Base-by-base conservation (phyloP, 2,113 vertebrate genomes). In the Bujurquina vittata region DNA sequence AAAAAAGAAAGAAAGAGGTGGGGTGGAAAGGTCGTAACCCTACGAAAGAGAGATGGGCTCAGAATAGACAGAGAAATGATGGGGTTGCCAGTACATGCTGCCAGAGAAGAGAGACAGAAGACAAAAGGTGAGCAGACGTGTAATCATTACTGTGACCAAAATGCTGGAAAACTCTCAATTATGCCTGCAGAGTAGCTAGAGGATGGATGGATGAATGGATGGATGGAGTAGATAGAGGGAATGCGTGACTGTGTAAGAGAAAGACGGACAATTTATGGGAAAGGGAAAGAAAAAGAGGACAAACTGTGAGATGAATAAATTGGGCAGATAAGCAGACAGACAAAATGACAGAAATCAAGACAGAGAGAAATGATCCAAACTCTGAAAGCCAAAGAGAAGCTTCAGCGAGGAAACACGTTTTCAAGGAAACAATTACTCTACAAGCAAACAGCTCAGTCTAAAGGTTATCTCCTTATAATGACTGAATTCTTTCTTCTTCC, bases 391-490 rank as follows among this genome's bases (percentile, higher is more conserved):
- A 52, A 57, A 72, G 6, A 60, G 49, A 61, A 69, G 29, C 29
- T 55, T 84, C 33, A 74, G 75, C 37, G 67, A 72, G 58, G 73
- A 84, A 87, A 73, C 55, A 17, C 20, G 69, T 83, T 90, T 84
- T 81, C 73, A 77, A 77, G 46, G 49, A 89, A 90, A 87, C 88
- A 90, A 84, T 92, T 86, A 86, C 76, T 84, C 54, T 33, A 22
- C 72, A 76, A 75, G 63, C 73, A 82, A 84, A 87, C 63, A 73
- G 80, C 75, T 52, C 75, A 67, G 78, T 80, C 72, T 43, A 92
- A 88, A 92, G 82, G 82, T 88, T 83, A 92, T 92, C 88, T 80
- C 40, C 58, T 59, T 10, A 55, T 88, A 73, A 89, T 75, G 87
- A 88, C 55, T 83, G 56, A 77, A 87, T 85, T 76, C 29, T 72